Conservation (phyloP, 2,888 invertebrate species). For the Limnephilus rhombicus region DNA sequence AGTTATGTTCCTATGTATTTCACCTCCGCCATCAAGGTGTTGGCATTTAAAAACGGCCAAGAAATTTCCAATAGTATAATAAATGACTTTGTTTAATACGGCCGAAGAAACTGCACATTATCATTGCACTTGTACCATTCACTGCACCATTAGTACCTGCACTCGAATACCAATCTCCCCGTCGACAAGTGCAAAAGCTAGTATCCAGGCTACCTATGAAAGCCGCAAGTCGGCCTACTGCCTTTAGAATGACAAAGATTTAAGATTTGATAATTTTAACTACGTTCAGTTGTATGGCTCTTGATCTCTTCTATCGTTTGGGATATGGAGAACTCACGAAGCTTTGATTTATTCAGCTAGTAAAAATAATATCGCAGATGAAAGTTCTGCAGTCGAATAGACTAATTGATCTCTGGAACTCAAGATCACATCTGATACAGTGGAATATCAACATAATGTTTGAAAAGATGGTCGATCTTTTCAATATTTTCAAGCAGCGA, state of each 20-base stretch:
- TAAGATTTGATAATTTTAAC: conserved; percentile 21
- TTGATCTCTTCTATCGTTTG: background rate
- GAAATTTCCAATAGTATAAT: conserved; percentile 26
- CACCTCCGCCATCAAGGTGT: background rate
- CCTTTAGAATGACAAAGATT: conserved; percentile 29
- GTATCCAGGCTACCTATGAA: background rate
- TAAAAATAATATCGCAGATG: conserved; percentile 30
- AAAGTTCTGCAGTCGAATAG: conserved; percentile 33
- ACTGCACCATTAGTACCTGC: conserved; percentile 11
- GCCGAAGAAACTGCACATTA: conserved; percentile 5
- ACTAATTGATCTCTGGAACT: conserved; percentile 20
- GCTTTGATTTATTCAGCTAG: background rate
- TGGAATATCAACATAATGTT: background rate
- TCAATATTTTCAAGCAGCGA: background rate
- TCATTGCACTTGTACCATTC: conserved; percentile 34
- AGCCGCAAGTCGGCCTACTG: background rate
- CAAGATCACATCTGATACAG: background rate
- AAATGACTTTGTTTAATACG: background rate
- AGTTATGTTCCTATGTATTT: background rate
- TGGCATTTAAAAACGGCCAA: conserved; percentile 13
- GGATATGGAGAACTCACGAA: conserved; percentile 17
- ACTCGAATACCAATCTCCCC: background rate
- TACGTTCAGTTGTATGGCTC: background rate
- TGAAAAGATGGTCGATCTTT: background rate
- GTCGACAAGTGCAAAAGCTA: conserved; percentile 19